phyloP scores from a whole-genome alignment of 2,797 vertebrate species.

The Peromyscus melanophrys region DNA sequence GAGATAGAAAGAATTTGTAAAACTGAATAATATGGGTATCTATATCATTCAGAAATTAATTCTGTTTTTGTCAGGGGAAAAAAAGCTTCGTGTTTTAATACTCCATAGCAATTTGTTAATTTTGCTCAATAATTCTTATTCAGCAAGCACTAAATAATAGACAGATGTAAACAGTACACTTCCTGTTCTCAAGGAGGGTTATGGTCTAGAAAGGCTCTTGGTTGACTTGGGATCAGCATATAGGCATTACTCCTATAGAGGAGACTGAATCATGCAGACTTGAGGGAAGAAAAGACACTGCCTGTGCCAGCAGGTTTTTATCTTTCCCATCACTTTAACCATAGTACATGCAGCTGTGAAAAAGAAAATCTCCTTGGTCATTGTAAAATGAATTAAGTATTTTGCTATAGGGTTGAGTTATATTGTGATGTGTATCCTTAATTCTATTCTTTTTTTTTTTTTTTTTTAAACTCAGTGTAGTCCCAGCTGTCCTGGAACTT shows the following conservation, averaged over 20 bases:
- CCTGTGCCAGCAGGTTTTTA: not conserved
- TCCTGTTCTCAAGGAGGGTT: constrained; percentile 8
- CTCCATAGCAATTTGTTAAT: constrained; percentile 36
- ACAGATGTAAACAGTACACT: not conserved
- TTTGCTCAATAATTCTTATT: constrained; percentile 7
- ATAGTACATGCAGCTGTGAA: not conserved
- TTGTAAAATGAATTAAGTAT: constrained; percentile 10
- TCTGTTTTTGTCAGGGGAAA: constrained; percentile 30
- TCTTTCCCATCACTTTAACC: constrained; percentile 21
- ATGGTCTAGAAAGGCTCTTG: not conserved
- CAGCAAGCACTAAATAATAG: not conserved
- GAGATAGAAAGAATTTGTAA: not conserved
- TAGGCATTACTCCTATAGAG: constrained; percentile 24
- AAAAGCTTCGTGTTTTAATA: constrained; percentile 60
- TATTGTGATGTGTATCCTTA: constrained; percentile 12
- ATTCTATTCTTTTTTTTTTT: not conserved
- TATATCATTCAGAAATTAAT: not conserved
- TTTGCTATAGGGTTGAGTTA: constrained; percentile 17
- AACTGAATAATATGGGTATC: not conserved
- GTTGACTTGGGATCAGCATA: not conserved
- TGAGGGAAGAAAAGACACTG: not conserved
- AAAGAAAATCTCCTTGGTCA: constrained; percentile 39
- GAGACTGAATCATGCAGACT: constrained; percentile 43
- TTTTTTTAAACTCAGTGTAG: not conserved
- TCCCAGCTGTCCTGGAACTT: not conserved